phyloP scores from a whole-genome alignment of 53 echinoderm and acorn worm species.

The Actinopyga echinites region DNA sequence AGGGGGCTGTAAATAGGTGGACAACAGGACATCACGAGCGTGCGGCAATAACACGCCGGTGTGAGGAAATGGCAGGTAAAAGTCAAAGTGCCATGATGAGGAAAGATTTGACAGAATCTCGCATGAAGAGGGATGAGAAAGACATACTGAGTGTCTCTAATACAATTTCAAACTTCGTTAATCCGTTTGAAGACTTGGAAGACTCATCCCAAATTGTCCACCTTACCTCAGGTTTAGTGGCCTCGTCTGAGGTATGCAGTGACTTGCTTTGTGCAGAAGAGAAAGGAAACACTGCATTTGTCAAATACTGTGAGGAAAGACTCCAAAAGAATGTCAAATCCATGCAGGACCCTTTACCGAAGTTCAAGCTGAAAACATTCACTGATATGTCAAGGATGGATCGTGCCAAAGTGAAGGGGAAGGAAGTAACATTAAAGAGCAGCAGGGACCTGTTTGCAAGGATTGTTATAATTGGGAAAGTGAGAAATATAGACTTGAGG shows the following conservation, averaged over 20 bases:
- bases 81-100: background rate
- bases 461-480: slow-evolving; percentile 46
- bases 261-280: slow-evolving; percentile 51
- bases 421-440: slow-evolving; percentile 23
- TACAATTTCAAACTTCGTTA: slow-evolving; percentile 46
- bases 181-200: slow-evolving; percentile 50
- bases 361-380: slow-evolving; percentile 38
- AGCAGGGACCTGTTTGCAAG: slow-evolving; percentile 49
- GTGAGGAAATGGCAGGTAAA: slow-evolving; percentile 73
- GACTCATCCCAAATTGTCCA: slow-evolving; percentile 34
- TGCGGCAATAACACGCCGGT: slow-evolving; percentile 55
- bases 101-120: slow-evolving; percentile 16
- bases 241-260: slow-evolving; percentile 27
- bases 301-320: slow-evolving; percentile 5
- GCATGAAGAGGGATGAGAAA: slow-evolving; percentile 39
- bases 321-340: slow-evolving; percentile 6
- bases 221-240: slow-evolving; percentile 58
- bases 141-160: background rate
- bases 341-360: slow-evolving; percentile 14
- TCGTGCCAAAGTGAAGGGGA: slow-evolving; percentile 30
- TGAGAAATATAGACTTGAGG: slow-evolving; percentile 41
- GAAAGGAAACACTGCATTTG: slow-evolving; percentile 42
- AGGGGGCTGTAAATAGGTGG: slow-evolving; percentile 59
- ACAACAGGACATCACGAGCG: slow-evolving; percentile 50
- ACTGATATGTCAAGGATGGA: slow-evolving; percentile 1